Evolutionary conservation across 2,888 invertebrate species (phyloP).

Genomic region (Hydriomena furcata): DNA sequence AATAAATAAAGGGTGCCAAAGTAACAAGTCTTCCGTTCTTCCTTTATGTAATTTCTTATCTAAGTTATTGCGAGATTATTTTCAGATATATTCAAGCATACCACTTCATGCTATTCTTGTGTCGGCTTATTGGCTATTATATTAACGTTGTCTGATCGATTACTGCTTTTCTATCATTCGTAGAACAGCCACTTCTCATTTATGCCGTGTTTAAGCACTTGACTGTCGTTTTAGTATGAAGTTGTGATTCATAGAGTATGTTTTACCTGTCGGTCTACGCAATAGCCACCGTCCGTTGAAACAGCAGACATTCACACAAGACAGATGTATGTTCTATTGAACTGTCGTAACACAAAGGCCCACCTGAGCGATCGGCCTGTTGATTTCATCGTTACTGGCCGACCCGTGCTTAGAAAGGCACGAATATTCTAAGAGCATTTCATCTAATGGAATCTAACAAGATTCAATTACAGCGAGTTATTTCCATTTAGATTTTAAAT

Average conservation of each 20-base stretch:
- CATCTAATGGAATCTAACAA: slow-evolving; percentile 28
- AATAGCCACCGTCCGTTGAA: slow-evolving; percentile 45
- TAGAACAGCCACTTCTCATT: slow-evolving; percentile 4
- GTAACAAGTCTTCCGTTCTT: too few relatives aligned
- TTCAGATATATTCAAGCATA: too few relatives aligned
- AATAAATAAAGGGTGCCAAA: too few relatives aligned
- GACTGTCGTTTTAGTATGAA: slow-evolving; percentile 2
- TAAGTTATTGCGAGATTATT: too few relatives aligned
- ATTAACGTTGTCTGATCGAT: background rate
- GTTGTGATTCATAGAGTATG: slow-evolving; percentile 11
- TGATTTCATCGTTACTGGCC: slow-evolving; percentile 46
- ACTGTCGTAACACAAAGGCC: slow-evolving; percentile 56
- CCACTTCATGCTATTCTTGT: background rate
- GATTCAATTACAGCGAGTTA: slow-evolving; percentile 22
- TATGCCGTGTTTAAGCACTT: slow-evolving; percentile 3
- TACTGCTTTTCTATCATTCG: slow-evolving; percentile 1
- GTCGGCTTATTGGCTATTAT: slow-evolving; percentile 4
- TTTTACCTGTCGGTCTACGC: slow-evolving; percentile 37
- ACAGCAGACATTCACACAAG: slow-evolving; percentile 45
- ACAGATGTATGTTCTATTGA: slow-evolving; percentile 65
- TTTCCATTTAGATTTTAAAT: slow-evolving; percentile 23
- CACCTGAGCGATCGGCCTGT: slow-evolving; percentile 54
- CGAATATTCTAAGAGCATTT: slow-evolving; percentile 25
- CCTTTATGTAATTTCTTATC: too few relatives aligned
- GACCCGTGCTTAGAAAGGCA: slow-evolving; percentile 27